Base-by-base conservation (phyloP, 2,113 vertebrate species). In the Rhinoderma darwinii region DNA sequence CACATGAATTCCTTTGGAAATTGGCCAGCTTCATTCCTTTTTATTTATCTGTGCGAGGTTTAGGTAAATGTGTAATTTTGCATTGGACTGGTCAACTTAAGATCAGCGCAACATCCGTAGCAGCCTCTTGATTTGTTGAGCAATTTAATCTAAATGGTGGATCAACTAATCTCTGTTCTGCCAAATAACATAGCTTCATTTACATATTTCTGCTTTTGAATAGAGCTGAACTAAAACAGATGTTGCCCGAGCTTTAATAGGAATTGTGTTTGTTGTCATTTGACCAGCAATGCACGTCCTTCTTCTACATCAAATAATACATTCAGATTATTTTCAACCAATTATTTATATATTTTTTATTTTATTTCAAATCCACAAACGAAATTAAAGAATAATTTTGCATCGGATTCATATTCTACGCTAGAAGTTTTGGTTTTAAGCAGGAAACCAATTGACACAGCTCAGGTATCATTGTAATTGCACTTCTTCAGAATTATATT, bases 391-490 rank as follows among this genome's bases (percentile, higher is more conserved):
- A 84, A 63, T 54, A 27, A 75, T 37, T 61, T 76, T 74, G 9
- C 51, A 18, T 61, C 72, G 22, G 35, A 76, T 75, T 82, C 59
- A 63, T 27, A 44, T 14, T 41, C 37, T 63, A n/a, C n/a, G 37
- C 50, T 63, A 72, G 44, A 75, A 59, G 70, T 75, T 41, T 27
- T 76, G 50, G 37, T 61, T 54, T 75, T 30, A 75, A 84, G 72
- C 51, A 75, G 54, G 51, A 74, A 59, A 43, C 50, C 70, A 84
- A 84, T 74, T 84, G 72, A 84, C 66, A 75, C 50, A 84, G 83
- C 70, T 84, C 83, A 84, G 66, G 72, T 84, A 84, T 68, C 63
- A 83, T 43, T 56, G 70, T 76, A 84, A 84, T 84, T 84, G 83
- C 70, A 84, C 44, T 75, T 43, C 70, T 84, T 70, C 50, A 41